Conservation (phyloP, 2,888 invertebrate species). For the Phrixothrix hirtus region DNA sequence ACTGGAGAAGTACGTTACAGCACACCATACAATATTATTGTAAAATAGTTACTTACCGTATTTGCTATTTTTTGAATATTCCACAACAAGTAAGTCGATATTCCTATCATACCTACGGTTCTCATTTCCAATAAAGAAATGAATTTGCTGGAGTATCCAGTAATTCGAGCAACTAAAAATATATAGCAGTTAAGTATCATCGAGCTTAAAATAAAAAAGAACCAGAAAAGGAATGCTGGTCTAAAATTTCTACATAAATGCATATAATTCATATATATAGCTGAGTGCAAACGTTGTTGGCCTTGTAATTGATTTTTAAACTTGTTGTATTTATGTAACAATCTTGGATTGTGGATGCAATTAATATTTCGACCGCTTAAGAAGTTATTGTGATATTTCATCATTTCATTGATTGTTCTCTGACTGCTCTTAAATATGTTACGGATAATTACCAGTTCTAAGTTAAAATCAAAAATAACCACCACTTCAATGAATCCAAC, state of each 20-base stretch:
- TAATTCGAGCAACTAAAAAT: neutral
- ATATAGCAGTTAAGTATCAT: constrained; percentile 1
- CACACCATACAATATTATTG: too few relatives aligned
- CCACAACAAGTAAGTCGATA: neutral
- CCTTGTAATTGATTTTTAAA: constrained; percentile 3
- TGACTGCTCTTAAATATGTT: constrained; percentile 2
- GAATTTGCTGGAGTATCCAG: neutral
- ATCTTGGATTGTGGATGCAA: too few relatives aligned
- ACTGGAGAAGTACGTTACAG: too few relatives aligned
- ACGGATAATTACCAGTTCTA: neutral
- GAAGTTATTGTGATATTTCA: too few relatives aligned
- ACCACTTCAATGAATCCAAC: constrained; percentile 14
- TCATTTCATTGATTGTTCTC: neutral
- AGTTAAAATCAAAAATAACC: constrained; percentile 5
- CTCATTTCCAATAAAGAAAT: neutral
- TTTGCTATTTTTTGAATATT: neutral
- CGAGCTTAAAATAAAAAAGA: neutral
- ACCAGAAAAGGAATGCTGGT: constrained; percentile 2
- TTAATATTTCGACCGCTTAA: too few relatives aligned
- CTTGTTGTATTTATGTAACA: neutral
- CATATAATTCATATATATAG: neutral
- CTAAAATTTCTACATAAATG: neutral
- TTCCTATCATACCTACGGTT: neutral
- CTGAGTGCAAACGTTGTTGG: constrained; percentile 2
- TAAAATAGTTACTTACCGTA: neutral